A percentile compares a stretch with the other conserved stretches of the same genome.
Conservation (phyloP, 2,113 vertebrate species). For the Sinocyclocheilus rhinocerous region DNA sequence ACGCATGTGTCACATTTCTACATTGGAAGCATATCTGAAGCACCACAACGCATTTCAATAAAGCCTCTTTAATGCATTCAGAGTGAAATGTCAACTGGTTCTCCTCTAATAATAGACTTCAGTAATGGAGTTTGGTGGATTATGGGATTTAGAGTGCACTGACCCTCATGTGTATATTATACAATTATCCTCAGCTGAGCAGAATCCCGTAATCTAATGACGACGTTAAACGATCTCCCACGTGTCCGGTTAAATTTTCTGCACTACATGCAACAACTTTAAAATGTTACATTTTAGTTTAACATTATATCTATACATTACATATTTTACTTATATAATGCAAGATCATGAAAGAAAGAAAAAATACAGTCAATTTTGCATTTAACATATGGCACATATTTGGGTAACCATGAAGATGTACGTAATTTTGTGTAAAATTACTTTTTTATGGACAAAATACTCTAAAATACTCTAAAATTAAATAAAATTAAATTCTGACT, state of each 20-base stretch:
- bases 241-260: not conserved
- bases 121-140: conserved; percentile 38
- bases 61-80: conserved; percentile 7
- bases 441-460: too few relatives aligned
- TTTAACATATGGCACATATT: not conserved
- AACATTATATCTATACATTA: not conserved
- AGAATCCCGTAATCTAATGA: not conserved
- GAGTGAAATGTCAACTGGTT: not conserved
- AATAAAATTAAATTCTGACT: too few relatives aligned
- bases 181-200: conserved; percentile 34
- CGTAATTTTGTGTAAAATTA: too few relatives aligned
- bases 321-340: not conserved
- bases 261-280: not conserved
- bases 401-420: not conserved
- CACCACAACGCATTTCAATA: conserved; percentile 12
- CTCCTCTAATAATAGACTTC: conserved; percentile 21
- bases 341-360: not conserved
- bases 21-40: not conserved
- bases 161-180: conserved; percentile 39
- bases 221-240: not conserved
- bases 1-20: not conserved
- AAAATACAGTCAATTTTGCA: not conserved
- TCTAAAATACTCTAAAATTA: too few relatives aligned
- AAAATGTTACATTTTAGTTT: not conserved
- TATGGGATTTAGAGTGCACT: conserved; percentile 34